Evolutionary conservation across 2,888 invertebrate species (phyloP), one percentile per base, ranked within the genome.

Genomic region (Agrotis clavis): DNA sequence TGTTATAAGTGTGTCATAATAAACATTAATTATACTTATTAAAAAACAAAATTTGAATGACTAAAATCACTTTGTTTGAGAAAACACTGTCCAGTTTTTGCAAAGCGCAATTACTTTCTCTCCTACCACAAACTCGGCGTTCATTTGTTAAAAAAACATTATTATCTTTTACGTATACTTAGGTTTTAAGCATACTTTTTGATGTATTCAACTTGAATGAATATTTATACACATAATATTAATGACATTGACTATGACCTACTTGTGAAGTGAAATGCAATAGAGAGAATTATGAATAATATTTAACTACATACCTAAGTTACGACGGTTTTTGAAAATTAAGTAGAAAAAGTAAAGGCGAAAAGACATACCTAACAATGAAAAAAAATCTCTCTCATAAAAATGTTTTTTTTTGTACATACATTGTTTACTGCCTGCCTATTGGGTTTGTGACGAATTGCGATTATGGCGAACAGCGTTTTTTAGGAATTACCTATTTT

Each of bases 231-330:
- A 41, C 41, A n/a, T n/a, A n/a, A 41, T 25, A 18, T 51, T 71
- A 21, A 66, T 51, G 62, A 64, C 75, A 60, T n/a, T n/a, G n/a
- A 45, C 35, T 50, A 50, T 75, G 66, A 63, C 66, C 59, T 54
- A 74, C 75, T 68, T 71, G 11, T 11, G n/a, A 54, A 71, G 57
- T 68, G 71, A 67, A 80, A 79, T 30, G 62, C 11, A n/a, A 19
- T 41, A 25, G 3, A 4, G 16, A 21, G 4, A 21, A 57, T 11
- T 63, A 45, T 35, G 18, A 35, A 19, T 50, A 25, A 19, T 50
- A 56, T 1, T 18, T 18, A 18, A 30, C 30, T 5, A 56, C 4
- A n/a, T n/a, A n/a, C n/a, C n/a, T n/a, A n/a, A 18, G 3, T n/a
- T 19, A 11, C n/a, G 6, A 7, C 0, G 48, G 48, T 50, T 16